Evolutionary conservation across 2,888 invertebrate genomes (phyloP), one percentile per base, ranked within the genome.

Genomic region (Apamea crenata): DNA sequence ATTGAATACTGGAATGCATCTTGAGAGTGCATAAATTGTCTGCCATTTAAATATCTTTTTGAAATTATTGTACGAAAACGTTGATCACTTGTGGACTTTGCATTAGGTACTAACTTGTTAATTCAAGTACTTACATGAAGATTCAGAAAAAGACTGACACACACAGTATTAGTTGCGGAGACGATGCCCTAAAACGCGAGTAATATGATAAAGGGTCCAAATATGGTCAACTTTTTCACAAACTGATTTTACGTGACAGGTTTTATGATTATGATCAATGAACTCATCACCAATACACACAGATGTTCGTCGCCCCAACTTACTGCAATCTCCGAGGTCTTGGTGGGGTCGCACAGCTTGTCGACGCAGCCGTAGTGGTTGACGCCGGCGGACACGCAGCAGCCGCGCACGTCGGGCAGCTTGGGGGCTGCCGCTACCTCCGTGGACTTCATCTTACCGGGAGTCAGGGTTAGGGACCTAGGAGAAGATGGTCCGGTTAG

Each of bases 261-360:
- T 59, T n/a, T n/a, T 18, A 53, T 47, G 40, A 40, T 10, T 25
- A 63, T 50, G 40, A 75, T 47, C 1, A 32, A 81, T 73, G 73
- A 77, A 32, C 53, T 78, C 47, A 29, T 67, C 29, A 63, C 81
- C 80, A 18, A 59, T 40, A 77, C 79, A 85, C 56, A 61, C 12
- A 83, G 76, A 80, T 82, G 82, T 63, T 18, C 16, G 56, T 21
- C 14, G 83, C 1, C 6, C 65, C 44, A 47, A 94, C 96, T 95
- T 94, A 97, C 97, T 69, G 92, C 96, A 81, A 96, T 96, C 81
- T 96, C 96, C 63, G 93, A 94, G 29, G 96, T 96, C 91, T 97
- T 97, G 74, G 97, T 97, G 0, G 98, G 98, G 93, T 98, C 98
- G 91, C 99, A 99, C 88, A 99, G 97, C 91, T 98, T 98, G 90